phyloP scores from a whole-genome alignment of 2,888 invertebrate species.

The Syrista parreyssii region DNA sequence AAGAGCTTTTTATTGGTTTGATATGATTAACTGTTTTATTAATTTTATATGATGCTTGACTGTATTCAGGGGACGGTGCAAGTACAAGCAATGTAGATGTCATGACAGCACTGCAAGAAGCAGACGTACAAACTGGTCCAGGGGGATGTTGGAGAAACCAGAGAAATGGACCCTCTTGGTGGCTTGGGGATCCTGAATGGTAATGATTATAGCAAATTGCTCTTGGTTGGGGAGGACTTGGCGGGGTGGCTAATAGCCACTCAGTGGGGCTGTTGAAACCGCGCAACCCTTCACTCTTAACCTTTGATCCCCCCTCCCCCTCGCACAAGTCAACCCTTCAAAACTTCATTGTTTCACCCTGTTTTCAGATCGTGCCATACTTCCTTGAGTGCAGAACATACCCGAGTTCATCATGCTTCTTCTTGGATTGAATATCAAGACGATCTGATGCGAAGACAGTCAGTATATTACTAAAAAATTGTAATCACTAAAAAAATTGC shows the following conservation, averaged over 20 bases:
- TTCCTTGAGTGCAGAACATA: not conserved
- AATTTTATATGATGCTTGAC: too few relatives aligned
- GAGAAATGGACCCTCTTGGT: conserved; percentile 47
- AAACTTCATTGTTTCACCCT: conserved; percentile 55
- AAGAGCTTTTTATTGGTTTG: not conserved
- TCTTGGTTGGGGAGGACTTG: conserved; percentile 48
- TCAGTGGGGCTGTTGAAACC: conserved; percentile 59
- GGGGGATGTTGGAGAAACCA: conserved; percentile 21
- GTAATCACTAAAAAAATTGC: not conserved
- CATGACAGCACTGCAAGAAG: not conserved
- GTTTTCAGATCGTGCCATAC: conserved; percentile 30
- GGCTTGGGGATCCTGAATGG: conserved; percentile 55
- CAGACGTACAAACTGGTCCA: not conserved
- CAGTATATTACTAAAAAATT: not conserved
- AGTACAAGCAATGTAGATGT: not conserved
- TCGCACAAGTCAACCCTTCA: conserved; percentile 56
- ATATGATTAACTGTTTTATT: not conserved
- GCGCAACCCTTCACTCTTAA: conserved; percentile 54
- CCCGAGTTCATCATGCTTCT: not conserved
- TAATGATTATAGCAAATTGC: conserved; percentile 63
- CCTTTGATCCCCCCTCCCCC: conserved; percentile 63
- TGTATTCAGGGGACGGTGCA: not conserved
- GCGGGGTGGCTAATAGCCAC: conserved; percentile 61
- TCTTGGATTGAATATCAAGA: not conserved
- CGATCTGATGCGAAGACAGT: not conserved